Percentiles rank a stretch among this genome's conserved stretches.
Conservation (phyloP, 2,113 vertebrate species). For the Phaethornis superciliosus region DNA sequence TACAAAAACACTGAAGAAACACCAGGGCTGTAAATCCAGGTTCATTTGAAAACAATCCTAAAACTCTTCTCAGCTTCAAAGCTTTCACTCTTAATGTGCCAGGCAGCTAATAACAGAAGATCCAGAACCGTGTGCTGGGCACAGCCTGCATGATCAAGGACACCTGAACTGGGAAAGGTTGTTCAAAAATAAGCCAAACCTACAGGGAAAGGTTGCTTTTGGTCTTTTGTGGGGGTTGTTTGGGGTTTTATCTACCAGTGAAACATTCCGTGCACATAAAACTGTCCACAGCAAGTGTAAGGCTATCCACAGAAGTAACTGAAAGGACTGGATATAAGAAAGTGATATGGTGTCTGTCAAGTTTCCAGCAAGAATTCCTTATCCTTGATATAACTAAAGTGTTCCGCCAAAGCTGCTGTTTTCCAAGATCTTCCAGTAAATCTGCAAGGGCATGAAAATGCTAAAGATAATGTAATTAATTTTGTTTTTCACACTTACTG, state of each 20-base stretch:
- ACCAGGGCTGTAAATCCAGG: not conserved
- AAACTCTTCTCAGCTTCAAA: not conserved
- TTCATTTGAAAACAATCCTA: not conserved
- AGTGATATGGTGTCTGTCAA: not conserved
- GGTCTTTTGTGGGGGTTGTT: not conserved
- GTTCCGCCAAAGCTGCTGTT: constrained; percentile 20
- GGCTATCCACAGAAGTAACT: not conserved
- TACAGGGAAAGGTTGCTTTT: not conserved
- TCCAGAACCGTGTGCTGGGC: not conserved
- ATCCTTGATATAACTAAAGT: constrained; percentile 31
- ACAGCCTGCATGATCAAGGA: not conserved
- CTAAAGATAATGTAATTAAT: not conserved
- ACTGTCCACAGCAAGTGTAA: not conserved
- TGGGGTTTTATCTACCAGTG: not conserved
- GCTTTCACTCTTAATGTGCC: not conserved
- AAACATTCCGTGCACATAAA: not conserved
- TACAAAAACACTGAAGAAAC: not conserved
- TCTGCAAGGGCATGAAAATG: not conserved
- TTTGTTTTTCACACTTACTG: not conserved
- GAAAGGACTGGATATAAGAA: not conserved
- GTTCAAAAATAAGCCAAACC: not conserved
- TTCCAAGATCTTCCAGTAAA: constrained; percentile 44
- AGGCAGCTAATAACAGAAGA: not conserved
- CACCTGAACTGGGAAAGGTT: not conserved
- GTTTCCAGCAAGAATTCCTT: constrained; percentile 21